These are phyloP conservation scores for Apocrypta bakeri DNA, from an alignment of 1,140 invertebrate genomes.

Conservation along the genomic window DNA sequence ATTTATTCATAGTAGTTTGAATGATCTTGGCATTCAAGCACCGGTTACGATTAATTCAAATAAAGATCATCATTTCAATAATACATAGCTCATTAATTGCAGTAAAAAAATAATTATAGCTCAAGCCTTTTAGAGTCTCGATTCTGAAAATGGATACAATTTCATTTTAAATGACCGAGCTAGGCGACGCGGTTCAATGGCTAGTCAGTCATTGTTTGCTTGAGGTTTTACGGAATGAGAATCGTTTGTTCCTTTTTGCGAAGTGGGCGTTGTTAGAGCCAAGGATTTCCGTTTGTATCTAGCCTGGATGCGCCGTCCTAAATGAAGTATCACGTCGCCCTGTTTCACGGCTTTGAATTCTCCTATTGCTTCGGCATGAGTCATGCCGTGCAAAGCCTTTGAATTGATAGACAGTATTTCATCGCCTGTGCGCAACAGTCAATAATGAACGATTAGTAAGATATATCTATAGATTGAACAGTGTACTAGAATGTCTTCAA, in stretches of 20 bases:
- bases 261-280: slow-evolving; percentile 10
- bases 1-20: not conserved
- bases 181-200: not conserved
- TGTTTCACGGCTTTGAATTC: slow-evolving; percentile 92
- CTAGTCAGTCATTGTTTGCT: not conserved
- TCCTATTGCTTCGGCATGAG: slow-evolving; percentile 90
- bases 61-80: not conserved
- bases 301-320: slow-evolving; percentile 78
- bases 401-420: slow-evolving; percentile 94
- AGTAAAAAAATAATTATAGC: not conserved
- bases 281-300: slow-evolving; percentile 68
- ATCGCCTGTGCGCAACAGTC: slow-evolving; percentile 81
- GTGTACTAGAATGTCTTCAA: not conserved
- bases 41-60: not conserved
- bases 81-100: not conserved
- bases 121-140: not conserved
- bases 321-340: slow-evolving; percentile 88
- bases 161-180: not conserved
- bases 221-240: not conserved
- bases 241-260: not conserved
- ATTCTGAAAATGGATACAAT: not conserved
- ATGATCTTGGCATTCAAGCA: too few species aligned
- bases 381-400: slow-evolving; percentile 85
- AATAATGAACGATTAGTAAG: not conserved
- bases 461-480: not conserved